These are phyloP conservation scores for Latheticus oryzae DNA, from an alignment of 2,888 invertebrate genomes.

Conservation along the genomic window DNA sequence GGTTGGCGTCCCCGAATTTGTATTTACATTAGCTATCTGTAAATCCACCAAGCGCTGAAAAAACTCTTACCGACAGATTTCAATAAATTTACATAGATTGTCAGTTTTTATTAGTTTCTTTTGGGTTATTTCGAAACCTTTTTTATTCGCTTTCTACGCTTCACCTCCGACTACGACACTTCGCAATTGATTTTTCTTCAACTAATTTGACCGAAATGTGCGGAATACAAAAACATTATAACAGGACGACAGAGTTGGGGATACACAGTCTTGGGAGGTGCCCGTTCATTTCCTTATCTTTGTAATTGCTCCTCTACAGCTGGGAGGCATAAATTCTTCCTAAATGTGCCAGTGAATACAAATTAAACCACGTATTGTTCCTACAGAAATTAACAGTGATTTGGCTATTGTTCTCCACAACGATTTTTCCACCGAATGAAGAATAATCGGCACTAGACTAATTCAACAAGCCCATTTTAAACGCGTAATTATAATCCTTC, in stretches of 20 bases:
- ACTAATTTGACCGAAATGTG: slow-evolving; percentile 26
- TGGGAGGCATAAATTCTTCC: slow-evolving; percentile 48
- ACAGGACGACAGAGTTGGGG: slow-evolving; percentile 2
- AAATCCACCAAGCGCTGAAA: slow-evolving; percentile 50
- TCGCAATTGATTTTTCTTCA: slow-evolving; percentile 49
- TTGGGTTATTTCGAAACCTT: slow-evolving; percentile 50
- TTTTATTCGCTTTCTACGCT: slow-evolving; percentile 48
- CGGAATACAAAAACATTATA: slow-evolving; percentile 23
- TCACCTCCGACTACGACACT: slow-evolving; percentile 40
- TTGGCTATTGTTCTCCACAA: slow-evolving; percentile 45
- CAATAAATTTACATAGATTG: slow-evolving; percentile 60
- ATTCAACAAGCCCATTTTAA: slow-evolving; percentile 1
- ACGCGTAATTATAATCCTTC: too few species aligned
- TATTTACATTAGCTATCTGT: slow-evolving; percentile 61
- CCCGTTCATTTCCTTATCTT: slow-evolving; percentile 51
- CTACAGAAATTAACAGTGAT: slow-evolving; percentile 50
- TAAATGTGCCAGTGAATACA: slow-evolving; percentile 48
- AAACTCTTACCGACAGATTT: slow-evolving; percentile 53
- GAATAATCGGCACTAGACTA: slow-evolving; percentile 37
- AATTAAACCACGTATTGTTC: slow-evolving; percentile 49
- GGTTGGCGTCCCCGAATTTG: slow-evolving; percentile 56
- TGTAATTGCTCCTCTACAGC: slow-evolving; percentile 52
- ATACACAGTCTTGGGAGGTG: slow-evolving; percentile 16
- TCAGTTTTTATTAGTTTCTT: slow-evolving; percentile 52
- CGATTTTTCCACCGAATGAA: slow-evolving; percentile 38